Conservation (phyloP, 2,888 invertebrate genomes). For the Anaspis maculata region DNA sequence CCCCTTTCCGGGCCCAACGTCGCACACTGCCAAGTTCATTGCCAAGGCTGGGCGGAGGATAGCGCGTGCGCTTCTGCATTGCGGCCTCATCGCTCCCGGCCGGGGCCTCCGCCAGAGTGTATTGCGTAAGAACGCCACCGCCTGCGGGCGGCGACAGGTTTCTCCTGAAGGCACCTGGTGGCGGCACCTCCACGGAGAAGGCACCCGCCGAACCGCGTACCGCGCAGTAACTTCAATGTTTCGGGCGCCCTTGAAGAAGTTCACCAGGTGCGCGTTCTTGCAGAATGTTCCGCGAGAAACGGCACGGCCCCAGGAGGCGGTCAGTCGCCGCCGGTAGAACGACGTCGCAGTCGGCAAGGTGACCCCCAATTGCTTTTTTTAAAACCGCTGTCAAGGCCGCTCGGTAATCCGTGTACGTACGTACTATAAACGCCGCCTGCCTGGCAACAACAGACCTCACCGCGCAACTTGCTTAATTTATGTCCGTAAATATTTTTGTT, state of each 20-base stretch:
- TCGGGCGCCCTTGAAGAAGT: no score
- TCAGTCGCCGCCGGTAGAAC: slow-evolving; percentile 24
- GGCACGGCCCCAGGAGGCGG: no score
- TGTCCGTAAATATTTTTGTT: slow-evolving; percentile 32
- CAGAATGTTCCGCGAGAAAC: no score
- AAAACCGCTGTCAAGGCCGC: slow-evolving; percentile 29
- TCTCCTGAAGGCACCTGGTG: slow-evolving; percentile 29
- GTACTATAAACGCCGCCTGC: slow-evolving; percentile 23
- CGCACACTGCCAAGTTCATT: slow-evolving; percentile 66
- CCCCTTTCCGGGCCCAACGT: no score
- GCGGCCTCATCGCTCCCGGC: slow-evolving; percentile 44
- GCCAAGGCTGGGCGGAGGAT: slow-evolving; percentile 68
- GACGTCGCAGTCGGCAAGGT: slow-evolving; percentile 28
- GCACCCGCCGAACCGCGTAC: slow-evolving; percentile 2
- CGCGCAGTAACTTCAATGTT: no score
- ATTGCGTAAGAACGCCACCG: slow-evolving; percentile 34
- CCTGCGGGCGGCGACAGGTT: slow-evolving; percentile 30
- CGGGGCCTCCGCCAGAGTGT: slow-evolving; percentile 32
- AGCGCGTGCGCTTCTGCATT: slow-evolving; percentile 51
- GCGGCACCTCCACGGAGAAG: slow-evolving; percentile 21
- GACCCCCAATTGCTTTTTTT: slow-evolving; percentile 35
- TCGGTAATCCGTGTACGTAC: slow-evolving; percentile 30
- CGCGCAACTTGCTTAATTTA: slow-evolving; percentile 25
- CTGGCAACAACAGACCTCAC: slow-evolving; percentile 32
- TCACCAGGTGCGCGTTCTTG: no score